Base-by-base conservation (phyloP, 2,113 vertebrate genomes). In the Corynorhinus townsendii region DNA sequence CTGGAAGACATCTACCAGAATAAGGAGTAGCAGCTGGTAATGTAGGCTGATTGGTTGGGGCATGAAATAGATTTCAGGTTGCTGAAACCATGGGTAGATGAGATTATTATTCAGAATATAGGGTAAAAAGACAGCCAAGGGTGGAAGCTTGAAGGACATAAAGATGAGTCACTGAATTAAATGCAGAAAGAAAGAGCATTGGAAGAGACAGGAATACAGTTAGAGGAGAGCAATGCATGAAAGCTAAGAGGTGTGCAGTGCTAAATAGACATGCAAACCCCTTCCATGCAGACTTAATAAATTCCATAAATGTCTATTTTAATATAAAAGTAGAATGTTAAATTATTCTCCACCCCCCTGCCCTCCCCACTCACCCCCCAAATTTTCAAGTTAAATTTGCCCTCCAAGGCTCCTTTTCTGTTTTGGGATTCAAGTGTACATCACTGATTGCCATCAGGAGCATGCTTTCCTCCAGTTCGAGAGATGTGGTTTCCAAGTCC, bases 111-210 rank as follows among this genome's bases (percentile, higher is more conserved):
- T 47, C 14, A 64, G 62, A 93, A 82, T 62, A 49, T 19, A 52
- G 54, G 64, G 24, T 49, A 62, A 90, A 79, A 85, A 92, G 86
- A 75, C 72, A 71, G 90, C 87, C 45, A 47, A 35, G 59, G 47
- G 49, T 93, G 47, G 56, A 73, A 79, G 14, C 54, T 76, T 86
- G 47, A 89, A 91, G 91, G 69, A 86, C 7, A 6, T 64, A 52
- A 86, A 83, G 68, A 79, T 94, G 91, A 94, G 83, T 83, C 91
- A 89, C 52, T 80, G 82, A 71, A 72, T 89, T 73, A 89, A 75
- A 79, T 45, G 72, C n/a, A 77, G 52, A 86, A 75, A 91, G 49
- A 64, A 77, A 54, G 52, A 62, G n/a, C 52, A 26, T 79, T 73
- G 30, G 62, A 69, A 75, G 30, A 96, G 71, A 83, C 54, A 71